Evolutionary conservation across 2,797 vertebrate species (phyloP).

Genomic region (Galaxias olidus): DNA sequence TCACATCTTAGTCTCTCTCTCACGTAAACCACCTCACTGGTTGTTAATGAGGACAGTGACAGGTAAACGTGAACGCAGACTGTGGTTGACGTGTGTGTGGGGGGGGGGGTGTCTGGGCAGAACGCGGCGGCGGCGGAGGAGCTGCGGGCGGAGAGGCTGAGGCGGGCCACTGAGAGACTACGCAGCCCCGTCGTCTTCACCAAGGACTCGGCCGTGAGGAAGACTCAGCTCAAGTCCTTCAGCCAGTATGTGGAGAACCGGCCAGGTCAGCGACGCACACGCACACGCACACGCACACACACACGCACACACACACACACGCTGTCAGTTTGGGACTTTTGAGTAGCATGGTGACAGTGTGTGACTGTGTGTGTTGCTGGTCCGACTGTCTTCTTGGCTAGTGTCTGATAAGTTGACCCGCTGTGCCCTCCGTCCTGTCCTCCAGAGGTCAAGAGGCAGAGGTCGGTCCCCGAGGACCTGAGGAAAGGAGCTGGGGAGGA

Average conservation of each 20-base stretch:
- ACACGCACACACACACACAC: neutral
- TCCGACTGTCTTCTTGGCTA: no score
- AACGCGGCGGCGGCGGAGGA: conserved; percentile 91
- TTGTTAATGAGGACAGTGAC: no score
- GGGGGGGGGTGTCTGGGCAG: conserved; percentile 62
- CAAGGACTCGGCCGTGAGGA: conserved; percentile 93
- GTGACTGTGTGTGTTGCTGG: no score
- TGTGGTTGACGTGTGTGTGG: neutral
- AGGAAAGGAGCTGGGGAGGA: conserved; percentile 87
- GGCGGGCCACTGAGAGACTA: conserved; percentile 87
- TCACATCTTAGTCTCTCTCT: no score
- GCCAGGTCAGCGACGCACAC: conserved; percentile 80
- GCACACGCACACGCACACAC: conserved; percentile 1
- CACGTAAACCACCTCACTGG: no score
- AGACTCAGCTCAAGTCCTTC: conserved; percentile 98
- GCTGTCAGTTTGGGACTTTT: no score
- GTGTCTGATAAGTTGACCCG: no score
- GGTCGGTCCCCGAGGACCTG: conserved; percentile 93
- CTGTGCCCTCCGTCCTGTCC: conserved; percentile 23
- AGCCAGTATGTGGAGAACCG: conserved; percentile 95
- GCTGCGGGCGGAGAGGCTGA: conserved; percentile 84
- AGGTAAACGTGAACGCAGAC: no score
- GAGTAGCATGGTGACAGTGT: no score
- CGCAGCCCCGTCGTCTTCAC: conserved; percentile 92
- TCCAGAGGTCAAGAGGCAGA: conserved; percentile 95